Conservation (phyloP, 2,888 invertebrate species). For the Cylloceria caligata region DNA sequence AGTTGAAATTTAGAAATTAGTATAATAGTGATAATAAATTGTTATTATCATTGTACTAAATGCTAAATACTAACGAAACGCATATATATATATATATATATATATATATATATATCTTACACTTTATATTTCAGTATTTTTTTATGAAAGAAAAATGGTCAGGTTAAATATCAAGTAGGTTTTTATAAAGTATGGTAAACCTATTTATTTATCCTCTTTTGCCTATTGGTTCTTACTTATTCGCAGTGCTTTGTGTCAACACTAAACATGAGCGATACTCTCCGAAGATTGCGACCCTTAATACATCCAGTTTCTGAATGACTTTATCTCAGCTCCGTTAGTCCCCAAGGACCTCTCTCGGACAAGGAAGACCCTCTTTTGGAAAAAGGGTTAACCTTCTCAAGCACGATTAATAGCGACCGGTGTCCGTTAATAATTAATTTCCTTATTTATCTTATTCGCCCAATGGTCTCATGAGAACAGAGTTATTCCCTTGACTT, state of each 20-base stretch:
- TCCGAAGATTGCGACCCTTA: slow-evolving; percentile 55
- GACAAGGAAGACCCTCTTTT: slow-evolving; percentile 45
- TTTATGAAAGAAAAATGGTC: too few species aligned
- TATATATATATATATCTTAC: too few species aligned
- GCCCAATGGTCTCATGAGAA: slow-evolving; percentile 59
- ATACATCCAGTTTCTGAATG: slow-evolving; percentile 45
- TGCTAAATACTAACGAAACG: too few species aligned
- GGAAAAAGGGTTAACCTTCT: slow-evolving; percentile 76
- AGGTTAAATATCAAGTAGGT: too few species aligned
- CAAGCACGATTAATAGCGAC: slow-evolving; percentile 78
- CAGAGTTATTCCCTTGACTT: slow-evolving; percentile 39
- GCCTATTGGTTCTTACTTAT: slow-evolving; percentile 33
- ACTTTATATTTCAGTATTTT: too few species aligned
- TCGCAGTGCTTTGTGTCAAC: slow-evolving; percentile 44
- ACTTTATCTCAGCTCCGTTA: slow-evolving; percentile 68
- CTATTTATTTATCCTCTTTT: too few species aligned
- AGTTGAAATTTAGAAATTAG: too few species aligned
- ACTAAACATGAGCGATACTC: slow-evolving; percentile 30
- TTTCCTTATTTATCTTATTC: slow-evolving; percentile 78
- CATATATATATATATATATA: too few species aligned
- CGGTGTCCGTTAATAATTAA: slow-evolving; percentile 80
- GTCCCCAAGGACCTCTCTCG: slow-evolving; percentile 73
- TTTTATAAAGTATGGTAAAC: too few species aligned
- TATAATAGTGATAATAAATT: too few species aligned
- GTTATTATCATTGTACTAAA: too few species aligned